A percentile compares a stretch with the other conserved stretches of the same genome.
phyloP scores from a whole-genome alignment of 2,797 vertebrate genomes.

The Picus viridis region DNA sequence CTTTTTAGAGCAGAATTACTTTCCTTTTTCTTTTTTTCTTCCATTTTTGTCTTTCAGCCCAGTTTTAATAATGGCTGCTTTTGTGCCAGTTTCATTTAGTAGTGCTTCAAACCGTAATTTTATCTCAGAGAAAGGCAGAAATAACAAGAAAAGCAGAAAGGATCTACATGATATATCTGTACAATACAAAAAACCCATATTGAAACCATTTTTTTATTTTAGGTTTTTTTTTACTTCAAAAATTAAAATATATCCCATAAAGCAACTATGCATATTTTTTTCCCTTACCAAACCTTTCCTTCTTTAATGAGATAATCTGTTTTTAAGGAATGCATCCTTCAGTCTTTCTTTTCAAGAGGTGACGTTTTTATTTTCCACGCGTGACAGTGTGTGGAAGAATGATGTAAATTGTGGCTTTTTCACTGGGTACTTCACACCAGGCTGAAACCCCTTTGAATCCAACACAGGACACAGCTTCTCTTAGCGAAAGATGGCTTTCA shows the following conservation, averaged over 20 bases:
- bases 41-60: slow-evolving; percentile 51
- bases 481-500: slow-evolving; percentile 58
- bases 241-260: slow-evolving; percentile 73
- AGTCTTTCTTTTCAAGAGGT: slow-evolving; percentile 61
- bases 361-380: slow-evolving; percentile 71
- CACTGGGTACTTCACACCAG: background rate
- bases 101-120: slow-evolving; percentile 73
- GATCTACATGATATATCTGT: slow-evolving; percentile 68
- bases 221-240: slow-evolving; percentile 67
- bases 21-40: slow-evolving; percentile 20
- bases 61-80: slow-evolving; percentile 77
- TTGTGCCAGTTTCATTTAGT: slow-evolving; percentile 77
- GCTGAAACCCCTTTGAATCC: slow-evolving; percentile 59
- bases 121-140: slow-evolving; percentile 56
- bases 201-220: slow-evolving; percentile 75
- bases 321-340: slow-evolving; percentile 47
- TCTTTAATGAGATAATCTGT: slow-evolving; percentile 73
- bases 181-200: slow-evolving; percentile 76
- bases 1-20: slow-evolving; percentile 75
- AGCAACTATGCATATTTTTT: slow-evolving; percentile 66
- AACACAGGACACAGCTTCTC: slow-evolving; percentile 51
- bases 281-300: slow-evolving; percentile 39
- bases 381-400: slow-evolving; percentile 30
- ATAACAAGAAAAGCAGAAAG: slow-evolving; percentile 65
- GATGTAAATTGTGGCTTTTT: slow-evolving; percentile 62